A percentile compares a stretch with the other conserved stretches of the same genome.
phyloP scores from a whole-genome alignment of 2,797 vertebrate species.

The Carcharodon carcharias region DNA sequence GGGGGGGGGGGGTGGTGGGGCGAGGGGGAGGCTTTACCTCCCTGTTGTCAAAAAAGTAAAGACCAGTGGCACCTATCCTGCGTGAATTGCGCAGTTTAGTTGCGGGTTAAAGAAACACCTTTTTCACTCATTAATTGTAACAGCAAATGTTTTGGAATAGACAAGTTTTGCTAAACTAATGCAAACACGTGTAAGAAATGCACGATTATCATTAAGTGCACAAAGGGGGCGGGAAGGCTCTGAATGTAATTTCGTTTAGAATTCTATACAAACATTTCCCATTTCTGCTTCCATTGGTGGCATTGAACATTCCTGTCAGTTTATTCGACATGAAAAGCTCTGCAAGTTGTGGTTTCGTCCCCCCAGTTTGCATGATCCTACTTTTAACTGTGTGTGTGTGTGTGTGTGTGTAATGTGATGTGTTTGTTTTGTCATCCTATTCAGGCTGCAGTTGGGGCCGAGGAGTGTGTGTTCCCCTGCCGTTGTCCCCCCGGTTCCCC shows the following conservation, averaged over 20 bases:
- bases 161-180: not conserved
- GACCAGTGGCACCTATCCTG: not conserved
- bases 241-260: not conserved
- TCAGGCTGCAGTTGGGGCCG: constrained; percentile 60
- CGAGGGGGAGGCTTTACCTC: no score
- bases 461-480: constrained; percentile 47
- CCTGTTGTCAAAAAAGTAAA: not conserved
- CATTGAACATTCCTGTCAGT: not conserved
- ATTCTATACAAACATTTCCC: not conserved
- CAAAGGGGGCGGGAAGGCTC: not conserved
- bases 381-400: not conserved
- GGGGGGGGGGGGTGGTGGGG: no score
- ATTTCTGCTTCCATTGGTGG: not conserved
- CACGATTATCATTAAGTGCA: not conserved
- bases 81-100: not conserved
- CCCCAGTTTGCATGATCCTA: not conserved
- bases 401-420: no score
- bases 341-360: not conserved
- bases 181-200: not conserved
- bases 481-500: constrained; percentile 52
- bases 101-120: not conserved
- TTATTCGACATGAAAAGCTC: not conserved
- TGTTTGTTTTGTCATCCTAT: not conserved
- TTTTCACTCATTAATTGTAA: not conserved
- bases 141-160: not conserved